These are phyloP conservation scores for Sebastes iracundus DNA, from an alignment of 2,797 vertebrate species.

Conservation along the genomic window DNA sequence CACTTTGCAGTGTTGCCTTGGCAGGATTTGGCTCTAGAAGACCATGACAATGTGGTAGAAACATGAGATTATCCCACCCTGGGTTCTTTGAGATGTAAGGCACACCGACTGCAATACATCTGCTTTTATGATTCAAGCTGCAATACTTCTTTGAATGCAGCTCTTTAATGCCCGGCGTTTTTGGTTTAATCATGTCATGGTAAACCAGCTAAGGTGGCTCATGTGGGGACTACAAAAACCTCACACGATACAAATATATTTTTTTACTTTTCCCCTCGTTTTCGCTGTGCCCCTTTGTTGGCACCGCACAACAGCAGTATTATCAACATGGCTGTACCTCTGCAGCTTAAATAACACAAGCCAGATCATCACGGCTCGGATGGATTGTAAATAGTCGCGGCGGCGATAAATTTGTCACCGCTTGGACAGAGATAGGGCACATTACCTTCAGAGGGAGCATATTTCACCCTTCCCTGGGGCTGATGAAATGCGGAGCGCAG, in stretches of 20 bases:
- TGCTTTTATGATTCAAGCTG: constrained; percentile 3
- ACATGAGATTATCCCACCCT: constrained; percentile 12
- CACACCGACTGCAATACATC: constrained; percentile 10
- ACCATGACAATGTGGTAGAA: background rate
- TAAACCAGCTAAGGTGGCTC: background rate
- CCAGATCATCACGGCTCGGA: constrained; percentile 70
- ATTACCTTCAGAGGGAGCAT: constrained; percentile 81
- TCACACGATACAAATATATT: constrained; percentile 31
- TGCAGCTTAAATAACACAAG: constrained; percentile 76
- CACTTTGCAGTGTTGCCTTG: background rate
- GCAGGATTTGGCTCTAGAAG: background rate
- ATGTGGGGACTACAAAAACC: background rate
- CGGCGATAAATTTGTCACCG: constrained; percentile 78
- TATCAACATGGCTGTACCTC: constrained; percentile 57
- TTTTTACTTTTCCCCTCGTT: constrained; percentile 8
- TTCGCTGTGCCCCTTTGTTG: constrained; percentile 23
- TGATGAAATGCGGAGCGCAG: constrained; percentile 76
- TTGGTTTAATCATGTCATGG: constrained; percentile 11
- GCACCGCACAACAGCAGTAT: constrained; percentile 40
- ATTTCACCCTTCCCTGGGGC: constrained; percentile 80
- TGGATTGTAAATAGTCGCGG: constrained; percentile 79
- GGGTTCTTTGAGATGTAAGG: background rate
- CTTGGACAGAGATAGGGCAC: constrained; percentile 80
- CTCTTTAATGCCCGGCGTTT: background rate
- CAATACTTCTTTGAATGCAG: constrained; percentile 2